Conservation (phyloP, 1,140 invertebrate genomes). For the Leptonema lineaticorne region DNA sequence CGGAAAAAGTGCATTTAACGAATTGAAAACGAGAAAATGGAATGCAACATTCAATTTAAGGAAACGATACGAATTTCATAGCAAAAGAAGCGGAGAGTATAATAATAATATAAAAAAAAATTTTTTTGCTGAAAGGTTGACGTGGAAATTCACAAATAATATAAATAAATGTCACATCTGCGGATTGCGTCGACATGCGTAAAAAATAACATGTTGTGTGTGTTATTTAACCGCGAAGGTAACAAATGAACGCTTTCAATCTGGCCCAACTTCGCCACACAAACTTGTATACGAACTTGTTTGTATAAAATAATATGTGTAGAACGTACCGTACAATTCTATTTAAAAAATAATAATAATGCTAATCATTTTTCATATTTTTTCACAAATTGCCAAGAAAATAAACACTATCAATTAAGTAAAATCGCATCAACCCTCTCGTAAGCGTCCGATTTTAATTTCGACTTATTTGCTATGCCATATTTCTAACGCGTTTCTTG, state of each 20-base stretch:
- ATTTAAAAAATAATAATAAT: too few species aligned
- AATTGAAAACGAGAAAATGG: background rate
- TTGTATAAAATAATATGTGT: too few species aligned
- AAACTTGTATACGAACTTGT: background rate
- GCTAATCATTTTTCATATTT: background rate
- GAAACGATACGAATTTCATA: background rate
- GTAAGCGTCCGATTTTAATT: too few species aligned
- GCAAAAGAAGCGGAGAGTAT: background rate
- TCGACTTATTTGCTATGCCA: too few species aligned
- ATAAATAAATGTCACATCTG: slow-evolving; percentile 27
- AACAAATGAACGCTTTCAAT: slow-evolving; percentile 19
- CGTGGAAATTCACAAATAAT: slow-evolving; percentile 6
- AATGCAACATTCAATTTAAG: background rate
- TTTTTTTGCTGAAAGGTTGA: background rate
- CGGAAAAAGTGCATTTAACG: background rate
- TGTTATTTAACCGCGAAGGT: slow-evolving; percentile 9
- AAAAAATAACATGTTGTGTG: slow-evolving; percentile 11
- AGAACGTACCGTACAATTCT: too few species aligned
- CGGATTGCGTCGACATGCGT: slow-evolving; percentile 16
- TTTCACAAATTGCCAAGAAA: too few species aligned
- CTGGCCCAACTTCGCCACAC: background rate
- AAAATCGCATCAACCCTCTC: too few species aligned
- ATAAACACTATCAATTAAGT: too few species aligned
- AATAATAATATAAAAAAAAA: too few species aligned
- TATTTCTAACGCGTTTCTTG: too few species aligned